Base-by-base conservation (phyloP, 2,113 vertebrate genomes). In the Kryptolebias marmoratus region DNA sequence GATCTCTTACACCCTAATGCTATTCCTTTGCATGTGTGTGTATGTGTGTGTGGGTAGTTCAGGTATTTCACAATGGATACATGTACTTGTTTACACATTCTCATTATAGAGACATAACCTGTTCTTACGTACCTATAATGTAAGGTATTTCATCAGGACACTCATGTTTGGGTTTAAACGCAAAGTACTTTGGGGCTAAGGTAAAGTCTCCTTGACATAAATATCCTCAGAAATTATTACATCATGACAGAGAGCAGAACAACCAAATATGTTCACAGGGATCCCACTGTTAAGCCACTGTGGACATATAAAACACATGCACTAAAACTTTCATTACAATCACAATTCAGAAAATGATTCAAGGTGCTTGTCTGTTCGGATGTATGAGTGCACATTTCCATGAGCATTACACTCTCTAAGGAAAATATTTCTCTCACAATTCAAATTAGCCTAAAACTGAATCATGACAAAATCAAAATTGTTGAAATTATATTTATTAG, bases 1-100 rank as follows among this genome's bases (percentile, higher is more conserved):
- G 74, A 85, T 84, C 77, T 86, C 64, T 76, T 69, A 80, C 70
- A 86, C 74, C 85, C 79, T 86, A 79, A 89, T 84, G 71, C 71
- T 75, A 62, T 22, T 44, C 44, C 55, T 73, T 50, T 73, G 55
- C 49, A 45, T 77, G 32, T 77, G 61, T 64, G 57, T 67, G 3
- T 68, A 12, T 53, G 32, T 73, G 7, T 59, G 36, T 71, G 61
- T 50, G 10, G 13, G 6, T 31, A 28, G 60, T 44, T 15, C 10
- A 11, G 12, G 52, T 39, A 54, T 68, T 68, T 27, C 16, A 16
- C 14, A 47, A 4, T 31, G 53, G 42, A 5, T 27, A 56, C 22
- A 27, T 47, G 14, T 13, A 47, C n/a, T 11, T 8, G 27, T 52
- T 56, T 55, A 30, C 28, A 10, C 30, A 10, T 22, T 56, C 10